Base-by-base conservation (phyloP, 2,797 vertebrate genomes). In the Zenarchopterus dispar region DNA sequence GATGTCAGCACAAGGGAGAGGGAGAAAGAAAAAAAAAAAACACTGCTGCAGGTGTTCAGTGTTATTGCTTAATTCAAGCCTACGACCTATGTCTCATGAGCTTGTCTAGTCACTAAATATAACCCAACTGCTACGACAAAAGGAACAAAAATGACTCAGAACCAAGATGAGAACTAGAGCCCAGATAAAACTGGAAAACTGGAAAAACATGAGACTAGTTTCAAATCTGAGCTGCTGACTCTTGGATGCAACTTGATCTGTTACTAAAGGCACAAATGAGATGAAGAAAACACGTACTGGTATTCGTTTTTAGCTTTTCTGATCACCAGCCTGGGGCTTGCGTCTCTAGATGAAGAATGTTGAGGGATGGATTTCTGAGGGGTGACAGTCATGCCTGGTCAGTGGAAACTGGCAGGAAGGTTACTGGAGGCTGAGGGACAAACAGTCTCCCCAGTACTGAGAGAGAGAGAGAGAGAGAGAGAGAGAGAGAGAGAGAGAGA, bases 301-400 rank as follows among this genome's bases (percentile, higher is more conserved):
- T n/a, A 10, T 2, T 16, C 13, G 3, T 15, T 45, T 26, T 18
- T 5, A 18, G 5, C n/a, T 24, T 24, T 2, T n/a, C 4, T 47
- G 18, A 28, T 9, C 11, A 81, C 88, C n/a, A 44, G 90, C 87
- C 88, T 89, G 56, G 44, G 43, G 19, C 51, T 75, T 28, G 41
- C 67, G 61, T 41, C 5, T 51, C 19, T 52, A 70, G 22, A 11
- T 33, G 57, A 84, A 52, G 73, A 72, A 28, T 66, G 59, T 57
- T 67, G 65, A 64, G 11, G n/a, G 22, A 17, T 74, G 76, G 67
- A 28, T 39, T 26, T 62, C n/a, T 59, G 41, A 11, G 69, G 72
- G 62, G 46, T 58, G 60, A 86, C 50, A 31, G 77, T 88, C 87
- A 88, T 87, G 73, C 85, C 81, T 78, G 78, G 72, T 59, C 39